Base-by-base conservation (phyloP, 2,888 invertebrate genomes). In the Megaustenia siamemsis region DNA sequence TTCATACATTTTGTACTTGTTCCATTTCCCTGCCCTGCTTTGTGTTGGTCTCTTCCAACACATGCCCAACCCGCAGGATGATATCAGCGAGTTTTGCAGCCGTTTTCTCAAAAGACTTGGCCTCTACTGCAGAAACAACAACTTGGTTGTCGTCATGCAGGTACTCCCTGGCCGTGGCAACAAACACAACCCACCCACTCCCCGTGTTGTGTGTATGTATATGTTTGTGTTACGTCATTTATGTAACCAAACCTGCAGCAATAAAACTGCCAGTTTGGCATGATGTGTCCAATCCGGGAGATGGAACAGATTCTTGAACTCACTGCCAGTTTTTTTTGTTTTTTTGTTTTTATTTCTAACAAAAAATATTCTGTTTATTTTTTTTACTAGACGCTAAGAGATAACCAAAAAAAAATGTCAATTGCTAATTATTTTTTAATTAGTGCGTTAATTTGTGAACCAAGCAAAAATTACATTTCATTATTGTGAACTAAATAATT, bases 61-160 rank as follows among this genome's bases (percentile, higher is more conserved):
- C 24, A n/a, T 66, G 12, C 71, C 18, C 21, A 24, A 56, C 40
- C 35, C n/a, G 35, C n/a, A 87, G 87, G n/a, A 87, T 87, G 88
- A 87, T 81, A 87, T 84, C 66, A 71, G 76, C 81, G 83, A 86
- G 56, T 87, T 86, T 66, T 86, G 86, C 75, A 84, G 83, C 77
- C 86, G 85, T 45, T 88, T 88, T 82, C 79, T 87, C 77, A 81
- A 60, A 71, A 86, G 88, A 43, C 86, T 88, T 49, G 87, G 87
- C 56, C 60, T 77, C 43, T 88, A 86, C 85, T 87, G 86, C 28
- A 81, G 86, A 68, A 68, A 78, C 49, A 85, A 76, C 86, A 76
- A 84, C 45, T 82, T 87, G 81, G 86, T 84, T 43, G 71, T 88
- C 80, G 86, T 86, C 53, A 87, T 87, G 88, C 88, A 88, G 88